Base-by-base conservation (phyloP, 2,888 invertebrate species). In the Drosophila barbarae region DNA sequence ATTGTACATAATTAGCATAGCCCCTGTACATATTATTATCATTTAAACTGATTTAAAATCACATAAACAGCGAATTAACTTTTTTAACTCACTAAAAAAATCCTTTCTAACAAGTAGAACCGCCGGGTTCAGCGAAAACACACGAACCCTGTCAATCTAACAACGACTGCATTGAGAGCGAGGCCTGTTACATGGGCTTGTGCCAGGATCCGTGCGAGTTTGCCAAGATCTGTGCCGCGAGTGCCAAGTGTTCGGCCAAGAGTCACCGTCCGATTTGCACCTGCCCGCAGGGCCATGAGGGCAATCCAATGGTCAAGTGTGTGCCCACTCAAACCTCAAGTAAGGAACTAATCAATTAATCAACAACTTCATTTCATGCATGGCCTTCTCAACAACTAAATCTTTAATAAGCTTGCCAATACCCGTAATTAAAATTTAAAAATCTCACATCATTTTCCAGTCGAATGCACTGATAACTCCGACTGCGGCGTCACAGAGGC, bases 401-500 rank as follows among this genome's bases (percentile, higher is more conserved):
- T 26, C 13, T 32, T 21, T 10, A n/a, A 28, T 5, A 6, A n/a
- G 8, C 4, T 39, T 2, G 1, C 3, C 10, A 8, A 18, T 10
- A 23, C 12, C 21, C 4, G 5, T 26, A 61, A 46, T 28, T 30
- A 12, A 18, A 28, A 50, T 39, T 18, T 1, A 42, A 42, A 21
- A 32, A 30, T 9, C 28, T 21, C 0, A 6, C 9, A 9, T 3
- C 1, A 23, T 26, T 44, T 39, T 39, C 87, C 91, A 96, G 96
- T 93, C 91, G 94, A 94, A 93, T 97, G 97, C 93, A 92, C 93
- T 88, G 92, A 92, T 88, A 94, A 97, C 91, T 93, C 94, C 89
- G 96, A 97, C 87, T 97, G 97, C 90, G 92, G 93, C 72, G 90
- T 94, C 88, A 95, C 94, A 73, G 95, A 96, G 90, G 95, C 95